A percentile compares a stretch with the other conserved stretches of the same genome.
phyloP scores from a whole-genome alignment of 2,797 vertebrate genomes.

The Uromys caudimaculatus region DNA sequence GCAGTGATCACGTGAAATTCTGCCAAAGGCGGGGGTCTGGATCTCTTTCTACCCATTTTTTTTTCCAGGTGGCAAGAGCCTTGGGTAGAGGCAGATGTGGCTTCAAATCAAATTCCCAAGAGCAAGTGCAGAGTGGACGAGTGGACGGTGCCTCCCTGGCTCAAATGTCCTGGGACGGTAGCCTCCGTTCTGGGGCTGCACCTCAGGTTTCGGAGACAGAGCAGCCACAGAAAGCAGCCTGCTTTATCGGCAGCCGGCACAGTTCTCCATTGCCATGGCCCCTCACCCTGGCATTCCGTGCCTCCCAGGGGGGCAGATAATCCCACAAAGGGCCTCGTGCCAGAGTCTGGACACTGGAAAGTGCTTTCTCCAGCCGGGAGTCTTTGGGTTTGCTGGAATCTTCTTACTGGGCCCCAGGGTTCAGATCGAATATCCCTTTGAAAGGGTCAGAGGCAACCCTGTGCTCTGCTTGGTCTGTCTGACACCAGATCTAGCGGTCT shows the following conservation, averaged over 20 bases:
- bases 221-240: slow-evolving; percentile 10
- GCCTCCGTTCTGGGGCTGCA: slow-evolving; percentile 64
- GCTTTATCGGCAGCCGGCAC: background rate
- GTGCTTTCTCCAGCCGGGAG: slow-evolving; percentile 23
- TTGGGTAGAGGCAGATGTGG: background rate
- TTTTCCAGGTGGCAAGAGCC: background rate
- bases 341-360: slow-evolving; percentile 38
- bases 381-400: slow-evolving; percentile 46
- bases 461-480: slow-evolving; percentile 39
- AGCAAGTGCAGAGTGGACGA: background rate
- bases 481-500: slow-evolving; percentile 72
- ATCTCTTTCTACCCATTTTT: background rate
- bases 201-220: slow-evolving; percentile 75
- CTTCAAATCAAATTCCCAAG: slow-evolving; percentile 52
- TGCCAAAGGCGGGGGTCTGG: background rate
- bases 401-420: slow-evolving; percentile 71
- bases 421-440: slow-evolving; percentile 80
- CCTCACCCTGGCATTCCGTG: slow-evolving; percentile 52
- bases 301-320: slow-evolving; percentile 56
- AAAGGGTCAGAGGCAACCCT: slow-evolving; percentile 68
- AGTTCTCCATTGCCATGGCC: background rate
- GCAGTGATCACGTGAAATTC: background rate
- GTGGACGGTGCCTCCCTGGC: slow-evolving; percentile 37
- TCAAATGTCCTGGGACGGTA: slow-evolving; percentile 65
- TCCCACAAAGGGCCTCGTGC: slow-evolving; percentile 74